A percentile compares a stretch with the other conserved stretches of the same genome.
phyloP scores from a whole-genome alignment of 2,113 vertebrate species.

The Bubo bubo region DNA sequence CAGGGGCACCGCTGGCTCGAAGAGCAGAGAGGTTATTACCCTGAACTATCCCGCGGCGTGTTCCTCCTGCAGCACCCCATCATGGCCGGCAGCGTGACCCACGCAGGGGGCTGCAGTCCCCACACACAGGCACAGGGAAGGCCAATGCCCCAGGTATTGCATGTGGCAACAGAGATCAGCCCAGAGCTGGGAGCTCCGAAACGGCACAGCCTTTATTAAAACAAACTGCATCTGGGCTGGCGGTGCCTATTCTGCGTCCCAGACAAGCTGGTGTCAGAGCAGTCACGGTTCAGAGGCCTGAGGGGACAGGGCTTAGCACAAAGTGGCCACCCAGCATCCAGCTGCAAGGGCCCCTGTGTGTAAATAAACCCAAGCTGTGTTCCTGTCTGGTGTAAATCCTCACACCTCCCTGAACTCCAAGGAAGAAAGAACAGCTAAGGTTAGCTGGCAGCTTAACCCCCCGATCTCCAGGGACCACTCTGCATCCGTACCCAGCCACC shows the following conservation, averaged over 20 bases:
- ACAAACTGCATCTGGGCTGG: not conserved
- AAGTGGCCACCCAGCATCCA: not conserved
- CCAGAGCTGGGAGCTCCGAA: not conserved
- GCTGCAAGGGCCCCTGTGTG: not conserved
- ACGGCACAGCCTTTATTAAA: not conserved
- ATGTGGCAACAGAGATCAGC: not conserved
- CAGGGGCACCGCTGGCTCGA: not conserved
- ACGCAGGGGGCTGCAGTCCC: not conserved
- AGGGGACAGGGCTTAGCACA: not conserved
- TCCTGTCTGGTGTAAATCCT: not conserved
- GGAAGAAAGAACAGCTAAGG: not conserved
- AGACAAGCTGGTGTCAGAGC: not conserved
- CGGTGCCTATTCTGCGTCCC: not conserved
- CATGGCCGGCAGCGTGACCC: not conserved
- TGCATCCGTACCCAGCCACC: not conserved
- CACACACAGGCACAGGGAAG: rapidly evolving
- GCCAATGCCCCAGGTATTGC: rapidly evolving
- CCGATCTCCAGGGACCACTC: rapidly evolving
- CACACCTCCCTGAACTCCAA: not conserved
- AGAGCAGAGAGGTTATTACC: not conserved
- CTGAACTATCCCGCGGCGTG: rapidly evolving
- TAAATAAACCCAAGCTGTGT: rapidly evolving
- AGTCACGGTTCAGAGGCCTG: not conserved
- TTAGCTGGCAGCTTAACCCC: not conserved
- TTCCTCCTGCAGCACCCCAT: not conserved